A percentile compares a stretch with the other conserved stretches of the same genome.
Evolutionary conservation across 2,888 invertebrate species (phyloP).

Genomic region (Lasioglossum malachurum): DNA sequence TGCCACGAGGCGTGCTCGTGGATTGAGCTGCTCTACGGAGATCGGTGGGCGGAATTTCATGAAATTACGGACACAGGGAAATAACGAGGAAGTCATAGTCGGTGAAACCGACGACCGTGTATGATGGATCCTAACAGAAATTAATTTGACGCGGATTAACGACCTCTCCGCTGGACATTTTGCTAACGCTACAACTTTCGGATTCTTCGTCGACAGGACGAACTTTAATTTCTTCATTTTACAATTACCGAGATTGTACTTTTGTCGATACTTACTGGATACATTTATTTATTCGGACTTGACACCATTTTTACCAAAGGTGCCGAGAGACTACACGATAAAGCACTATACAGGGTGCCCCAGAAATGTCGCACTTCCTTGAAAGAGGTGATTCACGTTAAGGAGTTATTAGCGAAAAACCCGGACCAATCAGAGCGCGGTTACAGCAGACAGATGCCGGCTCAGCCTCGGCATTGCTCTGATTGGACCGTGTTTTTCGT

Average conservation of each 20-base stretch:
- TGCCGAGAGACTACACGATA: no score
- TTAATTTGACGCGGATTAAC: not conserved
- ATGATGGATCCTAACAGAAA: not conserved
- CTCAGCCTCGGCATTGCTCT: no score
- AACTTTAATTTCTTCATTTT: not conserved
- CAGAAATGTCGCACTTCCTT: no score
- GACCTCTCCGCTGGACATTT: not conserved
- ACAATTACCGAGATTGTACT: not conserved
- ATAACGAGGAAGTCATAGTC: not conserved
- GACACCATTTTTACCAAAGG: no score
- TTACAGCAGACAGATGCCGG: no score
- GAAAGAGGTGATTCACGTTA: no score
- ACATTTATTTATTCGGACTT: not conserved
- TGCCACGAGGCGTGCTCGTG: not conserved
- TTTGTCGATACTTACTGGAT: not conserved
- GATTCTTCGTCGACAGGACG: not conserved
- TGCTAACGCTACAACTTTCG: not conserved
- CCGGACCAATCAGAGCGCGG: no score
- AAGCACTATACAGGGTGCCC: no score
- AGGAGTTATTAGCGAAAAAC: no score
- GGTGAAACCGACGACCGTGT: not conserved
- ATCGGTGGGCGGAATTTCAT: not conserved
- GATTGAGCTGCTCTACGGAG: not conserved
- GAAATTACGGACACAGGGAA: constrained; percentile 1
- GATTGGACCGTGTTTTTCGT: no score